A percentile compares a stretch with the other conserved stretches of the same genome.
These are phyloP conservation scores for Geopemphigus sp. DNA, from an alignment of 1,140 invertebrate species.

Conservation along the genomic window DNA sequence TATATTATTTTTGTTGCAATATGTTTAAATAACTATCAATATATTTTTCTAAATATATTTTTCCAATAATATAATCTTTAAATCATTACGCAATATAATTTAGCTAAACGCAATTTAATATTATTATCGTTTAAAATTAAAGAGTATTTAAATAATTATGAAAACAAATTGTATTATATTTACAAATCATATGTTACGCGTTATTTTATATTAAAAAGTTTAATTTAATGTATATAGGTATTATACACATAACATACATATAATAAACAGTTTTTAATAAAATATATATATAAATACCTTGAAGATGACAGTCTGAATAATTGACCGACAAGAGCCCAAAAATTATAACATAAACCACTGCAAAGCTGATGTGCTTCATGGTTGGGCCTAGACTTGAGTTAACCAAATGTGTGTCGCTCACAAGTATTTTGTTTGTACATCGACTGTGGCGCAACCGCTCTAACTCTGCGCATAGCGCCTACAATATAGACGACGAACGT, in stretches of 20 bases:
- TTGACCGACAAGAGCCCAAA: slow-evolving; percentile 26
- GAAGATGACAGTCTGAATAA: slow-evolving; percentile 29
- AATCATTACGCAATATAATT: no score
- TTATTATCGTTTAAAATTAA: no score
- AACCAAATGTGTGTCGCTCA: slow-evolving; percentile 21
- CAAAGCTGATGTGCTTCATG: slow-evolving; percentile 49
- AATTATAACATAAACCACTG: slow-evolving; percentile 25
- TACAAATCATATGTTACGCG: no score
- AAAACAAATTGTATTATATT: no score
- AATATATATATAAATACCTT: not conserved
- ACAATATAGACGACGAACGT: no score
- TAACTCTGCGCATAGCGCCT: slow-evolving; percentile 3
- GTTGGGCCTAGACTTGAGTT: slow-evolving; percentile 33
- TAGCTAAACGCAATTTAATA: no score
- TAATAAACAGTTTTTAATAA: not conserved
- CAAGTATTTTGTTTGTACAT: slow-evolving; percentile 9
- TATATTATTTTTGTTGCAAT: no score
- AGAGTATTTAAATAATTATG: no score
- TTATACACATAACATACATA: no score
- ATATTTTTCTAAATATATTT: no score
- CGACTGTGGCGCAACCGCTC: slow-evolving; percentile 23
- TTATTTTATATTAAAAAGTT: not conserved
- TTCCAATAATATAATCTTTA: no score
- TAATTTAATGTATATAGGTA: not conserved
- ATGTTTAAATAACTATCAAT: no score